Evolutionary conservation across 2,113 vertebrate species (phyloP), one percentile per base, ranked within the genome.

Genomic region (Anguilla rostrata): DNA sequence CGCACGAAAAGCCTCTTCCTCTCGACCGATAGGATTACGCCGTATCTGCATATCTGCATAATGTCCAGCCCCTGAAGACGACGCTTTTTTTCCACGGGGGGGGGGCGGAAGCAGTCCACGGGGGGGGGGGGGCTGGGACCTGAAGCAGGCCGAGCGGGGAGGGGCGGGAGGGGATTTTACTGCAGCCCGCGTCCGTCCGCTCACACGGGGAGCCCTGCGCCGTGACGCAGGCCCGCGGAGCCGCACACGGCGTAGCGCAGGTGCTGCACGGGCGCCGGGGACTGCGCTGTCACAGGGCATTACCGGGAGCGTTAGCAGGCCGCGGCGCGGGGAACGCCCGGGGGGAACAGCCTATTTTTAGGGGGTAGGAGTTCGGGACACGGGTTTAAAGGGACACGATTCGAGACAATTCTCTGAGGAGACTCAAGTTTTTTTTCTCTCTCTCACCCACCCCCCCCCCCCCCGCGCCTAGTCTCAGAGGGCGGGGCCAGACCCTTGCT

Each of bases 401-500:
- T 63, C 49, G 1, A 53, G 49, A 53, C 49, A 63, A 63, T 20
- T 7, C 60, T 86, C 15, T 1, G 16, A 88, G 89, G 66, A 81
- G 87, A 81, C 46, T 60, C 14, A 88, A 89, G 18, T 60, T 60
- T n/a, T n/a, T n/a, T n/a, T n/a, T n/a, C n/a, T n/a, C n/a, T n/a
- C n/a, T n/a, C n/a, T n/a, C n/a, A n/a, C n/a, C n/a, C n/a, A n/a
- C n/a, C n/a, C 3, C 18, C 15, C 18, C 8, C 15, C 18, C 18
- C 18, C 22, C 22, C 9, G 22, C 20, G 60, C 60, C 60, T 63
- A 22, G 18, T 63, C 60, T 22, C 20, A 26, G 20, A 63, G 60
- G 22, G 60, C 18, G 7, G 84, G 88, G 88, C 40, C 78, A 87
- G 79, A 20, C 84, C 89, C 91, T 89, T 87, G 87, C 81, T 9